phyloP scores from a whole-genome alignment of 2,797 vertebrate genomes.

The Sebastes cheni region DNA sequence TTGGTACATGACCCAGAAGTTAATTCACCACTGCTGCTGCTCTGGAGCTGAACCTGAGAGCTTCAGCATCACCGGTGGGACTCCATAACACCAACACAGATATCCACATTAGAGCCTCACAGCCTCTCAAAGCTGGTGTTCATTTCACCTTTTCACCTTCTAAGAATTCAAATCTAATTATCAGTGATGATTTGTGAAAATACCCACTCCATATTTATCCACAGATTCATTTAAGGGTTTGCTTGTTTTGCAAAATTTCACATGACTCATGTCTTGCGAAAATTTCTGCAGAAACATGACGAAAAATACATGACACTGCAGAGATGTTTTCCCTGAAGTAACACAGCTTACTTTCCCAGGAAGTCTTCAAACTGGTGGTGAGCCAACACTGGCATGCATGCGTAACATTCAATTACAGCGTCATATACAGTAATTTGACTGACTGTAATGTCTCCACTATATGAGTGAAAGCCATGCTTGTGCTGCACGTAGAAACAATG shows the following conservation, averaged over 20 bases:
- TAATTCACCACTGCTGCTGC: constrained; percentile 46
- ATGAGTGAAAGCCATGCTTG: background rate
- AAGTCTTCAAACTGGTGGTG: background rate
- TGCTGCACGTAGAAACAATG: constrained; percentile 33
- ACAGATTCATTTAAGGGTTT: background rate
- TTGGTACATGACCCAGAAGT: constrained; percentile 39
- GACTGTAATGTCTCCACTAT: constrained; percentile 11
- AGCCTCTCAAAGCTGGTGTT: background rate
- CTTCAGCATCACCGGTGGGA: constrained; percentile 22
- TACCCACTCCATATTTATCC: too few species aligned
- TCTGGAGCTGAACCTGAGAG: constrained; percentile 38
- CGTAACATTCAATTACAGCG: constrained; percentile 24
- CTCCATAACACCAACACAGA: constrained; percentile 1
- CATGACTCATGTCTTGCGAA: background rate
- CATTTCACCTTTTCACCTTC: constrained; percentile 4
- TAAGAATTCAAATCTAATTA: background rate
- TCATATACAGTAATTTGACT: background rate
- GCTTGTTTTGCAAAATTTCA: background rate
- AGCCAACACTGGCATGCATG: constrained; percentile 1
- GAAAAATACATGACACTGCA: background rate
- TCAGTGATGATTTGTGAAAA: background rate
- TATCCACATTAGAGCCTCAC: background rate
- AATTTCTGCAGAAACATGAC: constrained; percentile 1
- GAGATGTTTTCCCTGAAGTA: background rate
- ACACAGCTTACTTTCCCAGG: background rate